These are phyloP conservation scores for Chrysolina americana DNA, from an alignment of 2,888 invertebrate genomes.

Conservation along the genomic window DNA sequence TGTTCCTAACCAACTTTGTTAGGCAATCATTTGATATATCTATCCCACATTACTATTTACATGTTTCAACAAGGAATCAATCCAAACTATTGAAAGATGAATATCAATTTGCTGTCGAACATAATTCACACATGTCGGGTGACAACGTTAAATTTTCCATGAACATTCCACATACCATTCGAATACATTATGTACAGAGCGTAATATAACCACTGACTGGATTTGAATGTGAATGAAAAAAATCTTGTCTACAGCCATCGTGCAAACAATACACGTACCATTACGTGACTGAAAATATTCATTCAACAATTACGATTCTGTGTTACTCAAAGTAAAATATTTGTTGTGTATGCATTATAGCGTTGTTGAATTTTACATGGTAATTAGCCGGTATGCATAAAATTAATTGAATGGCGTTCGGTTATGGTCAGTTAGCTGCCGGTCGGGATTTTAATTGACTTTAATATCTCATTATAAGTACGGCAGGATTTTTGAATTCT, in stretches of 20 bases:
- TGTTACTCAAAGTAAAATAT: slow-evolving; percentile 27
- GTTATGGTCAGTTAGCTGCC: slow-evolving; percentile 5
- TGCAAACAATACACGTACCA: slow-evolving; percentile 20
- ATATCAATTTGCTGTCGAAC: not conserved
- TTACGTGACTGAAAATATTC: slow-evolving; percentile 33
- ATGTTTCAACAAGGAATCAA: too few relatives aligned
- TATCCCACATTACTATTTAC: too few relatives aligned
- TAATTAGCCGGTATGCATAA: slow-evolving; percentile 29
- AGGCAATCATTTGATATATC: too few relatives aligned
- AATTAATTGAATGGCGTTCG: slow-evolving; percentile 29
- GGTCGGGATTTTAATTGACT: slow-evolving; percentile 8
- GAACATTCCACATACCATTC: slow-evolving; percentile 15
- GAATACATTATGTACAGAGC: not conserved
- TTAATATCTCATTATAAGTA: not conserved
- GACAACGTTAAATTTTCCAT: not conserved
- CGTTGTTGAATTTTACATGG: slow-evolving; percentile 23
- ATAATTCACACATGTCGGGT: slow-evolving; percentile 7
- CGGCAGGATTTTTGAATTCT: not conserved
- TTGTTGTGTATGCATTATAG: slow-evolving; percentile 25
- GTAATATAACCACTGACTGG: not conserved
- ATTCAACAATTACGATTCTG: slow-evolving; percentile 30
- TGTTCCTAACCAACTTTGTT: too few relatives aligned
- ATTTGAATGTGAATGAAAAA: slow-evolving; percentile 31
- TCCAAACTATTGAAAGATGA: not conserved
- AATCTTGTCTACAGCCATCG: slow-evolving; percentile 7